Percentiles rank a stretch among this genome's conserved stretches.
Evolutionary conservation across 2,888 invertebrate species (phyloP).

Genomic region (Zygothrica quintamaculata): DNA sequence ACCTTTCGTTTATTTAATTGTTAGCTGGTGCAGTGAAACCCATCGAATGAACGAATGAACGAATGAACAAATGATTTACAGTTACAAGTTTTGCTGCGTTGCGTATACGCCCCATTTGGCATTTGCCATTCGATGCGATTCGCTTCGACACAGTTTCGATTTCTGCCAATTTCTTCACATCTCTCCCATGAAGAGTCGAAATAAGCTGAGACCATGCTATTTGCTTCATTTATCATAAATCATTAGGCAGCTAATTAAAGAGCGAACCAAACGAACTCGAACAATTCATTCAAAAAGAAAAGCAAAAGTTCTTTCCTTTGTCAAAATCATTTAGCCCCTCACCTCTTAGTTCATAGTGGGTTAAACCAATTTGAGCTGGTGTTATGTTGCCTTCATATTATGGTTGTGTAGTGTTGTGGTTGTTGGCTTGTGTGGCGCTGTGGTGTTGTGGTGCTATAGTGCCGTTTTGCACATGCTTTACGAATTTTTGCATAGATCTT

Average conservation of each 20-base stretch:
- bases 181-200: neutral
- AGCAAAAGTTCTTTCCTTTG: conserved; percentile 62
- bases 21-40: conserved; percentile 12
- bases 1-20: conserved; percentile 63
- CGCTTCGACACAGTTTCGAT: conserved; percentile 45
- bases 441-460: too few relatives aligned
- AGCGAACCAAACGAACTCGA: conserved; percentile 1
- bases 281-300: conserved; percentile 44
- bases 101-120: conserved; percentile 45
- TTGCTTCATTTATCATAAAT: conserved; percentile 57
- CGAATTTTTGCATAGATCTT: conserved; percentile 61
- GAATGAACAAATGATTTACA: too few relatives aligned
- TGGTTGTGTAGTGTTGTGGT: too few relatives aligned
- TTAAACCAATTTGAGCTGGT: conserved; percentile 59
- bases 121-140: conserved; percentile 33
- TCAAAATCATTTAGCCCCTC: conserved; percentile 11
- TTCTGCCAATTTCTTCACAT: conserved; percentile 6
- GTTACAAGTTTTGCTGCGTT: conserved; percentile 31
- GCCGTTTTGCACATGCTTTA: conserved; percentile 42
- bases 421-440: too few relatives aligned
- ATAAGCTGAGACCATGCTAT: conserved; percentile 12
- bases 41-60: too few relatives aligned
- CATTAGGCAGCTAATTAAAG: conserved; percentile 56
- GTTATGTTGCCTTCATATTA: too few relatives aligned
- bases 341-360: conserved; percentile 48